phyloP scores from a whole-genome alignment of 2,797 vertebrate species.

The Hoplostethus atlanticus region DNA sequence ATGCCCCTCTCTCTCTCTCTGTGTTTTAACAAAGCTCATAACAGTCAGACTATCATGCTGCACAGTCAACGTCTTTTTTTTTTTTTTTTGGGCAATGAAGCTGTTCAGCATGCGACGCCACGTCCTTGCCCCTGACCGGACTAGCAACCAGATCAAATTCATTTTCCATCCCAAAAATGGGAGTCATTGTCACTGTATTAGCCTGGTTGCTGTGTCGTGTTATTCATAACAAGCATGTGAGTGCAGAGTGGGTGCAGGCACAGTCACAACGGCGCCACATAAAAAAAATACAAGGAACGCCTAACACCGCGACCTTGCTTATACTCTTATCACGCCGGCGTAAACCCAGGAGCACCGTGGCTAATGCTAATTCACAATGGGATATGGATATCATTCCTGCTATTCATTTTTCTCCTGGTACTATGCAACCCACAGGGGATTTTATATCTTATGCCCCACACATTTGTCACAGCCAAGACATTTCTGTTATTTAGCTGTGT shows the following conservation, averaged over 20 bases:
- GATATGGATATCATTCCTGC: slow-evolving; percentile 41
- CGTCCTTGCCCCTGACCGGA: slow-evolving; percentile 2
- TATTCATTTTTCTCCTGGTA: slow-evolving; percentile 37
- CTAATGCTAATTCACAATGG: slow-evolving; percentile 58
- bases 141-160: slow-evolving; percentile 28
- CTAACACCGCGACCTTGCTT: slow-evolving; percentile 13
- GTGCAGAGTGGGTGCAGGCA: not conserved
- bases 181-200: slow-evolving; percentile 41
- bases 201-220: slow-evolving; percentile 22
- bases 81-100: not conserved
- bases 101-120: slow-evolving; percentile 28
- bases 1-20: not conserved
- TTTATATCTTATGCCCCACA: slow-evolving; percentile 36
- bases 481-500: slow-evolving; percentile 21
- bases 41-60: slow-evolving; percentile 2
- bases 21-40: slow-evolving; percentile 4
- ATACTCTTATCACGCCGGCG: slow-evolving; percentile 29
- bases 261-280: slow-evolving; percentile 34
- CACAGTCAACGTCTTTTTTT: slow-evolving; percentile 5
- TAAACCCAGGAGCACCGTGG: slow-evolving; percentile 41
- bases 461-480: slow-evolving; percentile 36
- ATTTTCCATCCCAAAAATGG: slow-evolving; percentile 34
- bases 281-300: slow-evolving; percentile 31
- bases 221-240: slow-evolving; percentile 50
- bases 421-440: slow-evolving; percentile 42